A percentile compares a stretch with the other conserved stretches of the same genome.
Conservation (phyloP, 2,113 vertebrate species). For the Plotosus lineatus region DNA sequence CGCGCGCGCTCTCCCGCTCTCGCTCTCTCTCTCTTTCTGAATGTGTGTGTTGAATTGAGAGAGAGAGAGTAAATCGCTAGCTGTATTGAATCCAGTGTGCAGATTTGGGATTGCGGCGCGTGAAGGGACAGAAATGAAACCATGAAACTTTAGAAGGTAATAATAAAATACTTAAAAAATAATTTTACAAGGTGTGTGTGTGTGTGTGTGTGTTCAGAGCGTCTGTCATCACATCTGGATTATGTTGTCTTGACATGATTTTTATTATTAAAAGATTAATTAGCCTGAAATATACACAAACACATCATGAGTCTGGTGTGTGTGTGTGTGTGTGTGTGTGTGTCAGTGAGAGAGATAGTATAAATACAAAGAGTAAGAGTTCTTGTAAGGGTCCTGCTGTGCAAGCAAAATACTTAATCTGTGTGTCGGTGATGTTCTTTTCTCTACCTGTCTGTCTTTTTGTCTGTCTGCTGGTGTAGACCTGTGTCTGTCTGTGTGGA, state of each 20-base stretch:
- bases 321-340: not conserved
- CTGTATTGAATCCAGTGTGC: not conserved
- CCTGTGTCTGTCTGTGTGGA: not conserved
- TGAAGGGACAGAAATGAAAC: not conserved
- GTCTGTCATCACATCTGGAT: conserved; percentile 11
- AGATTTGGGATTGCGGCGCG: not conserved
- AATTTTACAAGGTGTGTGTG: not conserved
- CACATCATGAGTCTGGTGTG: not conserved
- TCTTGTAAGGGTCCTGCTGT: not conserved
- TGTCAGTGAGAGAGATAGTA: not conserved
- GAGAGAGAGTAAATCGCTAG: not conserved
- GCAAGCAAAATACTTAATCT: not conserved
- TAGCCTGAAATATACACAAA: not conserved
- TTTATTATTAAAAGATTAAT: not conserved
- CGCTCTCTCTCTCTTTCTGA: not conserved
- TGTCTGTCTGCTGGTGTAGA: not conserved
- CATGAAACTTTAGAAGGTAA: conserved; percentile 4
- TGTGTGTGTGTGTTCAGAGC: not conserved
- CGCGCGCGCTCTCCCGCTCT: not conserved
- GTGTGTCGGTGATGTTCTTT: not conserved
- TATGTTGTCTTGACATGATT: not conserved
- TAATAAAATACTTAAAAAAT: not conserved
- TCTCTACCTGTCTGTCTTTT: not conserved
- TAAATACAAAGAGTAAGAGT: not conserved
- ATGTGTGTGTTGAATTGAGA: no score